These are phyloP conservation scores for Tetanocera ferruginea DNA, from an alignment of 2,888 invertebrate species.

Conservation along the genomic window DNA sequence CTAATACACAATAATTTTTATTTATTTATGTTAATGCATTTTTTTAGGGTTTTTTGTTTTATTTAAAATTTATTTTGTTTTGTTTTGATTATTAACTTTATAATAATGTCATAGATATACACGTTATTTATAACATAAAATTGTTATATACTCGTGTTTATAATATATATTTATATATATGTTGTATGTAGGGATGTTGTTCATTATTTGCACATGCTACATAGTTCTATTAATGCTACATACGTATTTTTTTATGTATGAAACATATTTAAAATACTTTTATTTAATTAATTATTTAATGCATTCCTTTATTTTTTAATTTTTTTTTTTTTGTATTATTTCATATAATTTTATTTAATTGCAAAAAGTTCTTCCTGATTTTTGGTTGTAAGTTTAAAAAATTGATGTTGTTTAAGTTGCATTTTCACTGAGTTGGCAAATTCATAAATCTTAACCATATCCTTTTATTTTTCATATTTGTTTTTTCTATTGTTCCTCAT, in stretches of 20 bases:
- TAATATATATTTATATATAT: constrained; percentile 1
- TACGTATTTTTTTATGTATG: constrained; percentile 37
- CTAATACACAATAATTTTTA: too few relatives aligned
- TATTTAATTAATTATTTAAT: constrained; percentile 42
- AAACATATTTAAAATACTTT: background rate
- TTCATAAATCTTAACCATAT: constrained; percentile 63
- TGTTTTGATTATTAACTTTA: background rate
- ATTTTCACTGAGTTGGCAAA: constrained; percentile 65
- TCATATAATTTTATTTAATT: constrained; percentile 33
- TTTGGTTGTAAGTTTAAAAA: constrained; percentile 39
- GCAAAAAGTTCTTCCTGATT: constrained; percentile 28
- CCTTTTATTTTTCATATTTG: background rate
- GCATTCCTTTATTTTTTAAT: constrained; percentile 38
- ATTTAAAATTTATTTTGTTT: background rate
- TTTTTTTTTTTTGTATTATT: background rate
- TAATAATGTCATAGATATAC: background rate
- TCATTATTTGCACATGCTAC: constrained; percentile 38
- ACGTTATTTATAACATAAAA: too few relatives aligned
- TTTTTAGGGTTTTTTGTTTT: background rate
- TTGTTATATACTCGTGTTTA: too few relatives aligned
- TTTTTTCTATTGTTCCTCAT: background rate
- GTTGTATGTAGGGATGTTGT: constrained; percentile 14
- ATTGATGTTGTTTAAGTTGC: constrained; percentile 51
- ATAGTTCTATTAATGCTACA: background rate
- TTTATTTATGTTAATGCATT: too few relatives aligned